Evolutionary conservation across 2,888 invertebrate species (phyloP), one percentile per base, ranked within the genome.

Genomic region (Tigriopus californicus): DNA sequence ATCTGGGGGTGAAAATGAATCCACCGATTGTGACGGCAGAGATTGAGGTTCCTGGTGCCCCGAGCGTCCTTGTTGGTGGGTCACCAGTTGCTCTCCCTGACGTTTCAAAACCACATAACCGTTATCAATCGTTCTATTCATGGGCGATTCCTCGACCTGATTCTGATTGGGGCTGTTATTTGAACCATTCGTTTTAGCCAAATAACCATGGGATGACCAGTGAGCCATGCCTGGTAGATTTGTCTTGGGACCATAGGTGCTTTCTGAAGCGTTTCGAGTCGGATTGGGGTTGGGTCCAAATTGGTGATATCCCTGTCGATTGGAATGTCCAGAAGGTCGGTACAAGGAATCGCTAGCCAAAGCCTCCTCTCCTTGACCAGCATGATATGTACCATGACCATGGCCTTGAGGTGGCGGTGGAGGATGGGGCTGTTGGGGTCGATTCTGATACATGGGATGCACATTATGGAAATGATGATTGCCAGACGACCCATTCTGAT

Each of bases 171-270:
- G 49, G 20, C 20, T 22, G 22, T 18, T 20, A 22, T 49, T 49
- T 33, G 33, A 33, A 12, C 22, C 49, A 49, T 58, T 44, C 12
- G 48, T 33, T 41, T 59, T 59, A 12, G 59, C 33, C 41, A 59
- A 24, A 42, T 59, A 59, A 13, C 59, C 59, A 41, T 59, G 59
- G 20, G 59, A 59, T 8, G 59, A 59, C 59, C 59, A 59, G 25
- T 59, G 59, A n/a, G 51, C 52, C 41, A 59, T 22, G 15, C 41
- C 52, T n/a, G 13, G 33, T 42, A 49, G 22, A 22, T 22, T 49
- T 8, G 33, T 5, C 24, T 22, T 22, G 46, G 46, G 46, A 15
- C 46, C 46, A 46, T 46, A 46, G 46, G 18, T 46, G 46, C 4
- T 46, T 18, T 46, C 20, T 18, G 15, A 18, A 46, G 18, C 4